phyloP scores from a whole-genome alignment of 2,797 vertebrate genomes.

The Cuculus canorus region DNA sequence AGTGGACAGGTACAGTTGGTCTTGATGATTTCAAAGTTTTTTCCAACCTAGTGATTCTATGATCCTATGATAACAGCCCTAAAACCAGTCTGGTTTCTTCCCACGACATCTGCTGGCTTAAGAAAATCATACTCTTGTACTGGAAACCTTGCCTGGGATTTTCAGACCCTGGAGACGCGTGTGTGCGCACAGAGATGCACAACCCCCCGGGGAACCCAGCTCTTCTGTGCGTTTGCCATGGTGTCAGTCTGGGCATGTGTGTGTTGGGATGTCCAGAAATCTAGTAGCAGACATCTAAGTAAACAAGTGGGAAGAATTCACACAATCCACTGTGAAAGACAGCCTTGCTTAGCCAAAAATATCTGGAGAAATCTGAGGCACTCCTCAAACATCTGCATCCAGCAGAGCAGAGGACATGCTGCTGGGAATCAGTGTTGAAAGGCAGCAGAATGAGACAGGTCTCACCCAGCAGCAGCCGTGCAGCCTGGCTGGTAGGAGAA shows the following conservation, averaged over 20 bases:
- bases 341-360: not conserved
- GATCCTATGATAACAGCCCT: too few relatives aligned
- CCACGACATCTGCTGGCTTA: not conserved
- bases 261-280: not conserved
- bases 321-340: not conserved
- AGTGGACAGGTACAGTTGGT: too few relatives aligned
- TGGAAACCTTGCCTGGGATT: not conserved
- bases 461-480: not conserved
- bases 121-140: not conserved
- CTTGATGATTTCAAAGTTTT: too few relatives aligned
- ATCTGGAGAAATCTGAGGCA: not conserved
- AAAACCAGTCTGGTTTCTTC: not conserved
- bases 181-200: not conserved
- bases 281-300: not conserved
- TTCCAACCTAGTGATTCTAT: too few relatives aligned
- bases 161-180: not conserved
- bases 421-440: not conserved
- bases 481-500: not conserved
- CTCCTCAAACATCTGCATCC: not conserved
- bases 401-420: not conserved
- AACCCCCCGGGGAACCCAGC: not conserved
- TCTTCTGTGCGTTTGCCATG: fast-evolving
- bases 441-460: not conserved
- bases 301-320: not conserved
- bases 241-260: not conserved